A percentile compares a stretch with the other conserved stretches of the same genome.
Evolutionary conservation across 2,113 vertebrate genomes (phyloP).

Genomic region (Nematolebias whitei): DNA sequence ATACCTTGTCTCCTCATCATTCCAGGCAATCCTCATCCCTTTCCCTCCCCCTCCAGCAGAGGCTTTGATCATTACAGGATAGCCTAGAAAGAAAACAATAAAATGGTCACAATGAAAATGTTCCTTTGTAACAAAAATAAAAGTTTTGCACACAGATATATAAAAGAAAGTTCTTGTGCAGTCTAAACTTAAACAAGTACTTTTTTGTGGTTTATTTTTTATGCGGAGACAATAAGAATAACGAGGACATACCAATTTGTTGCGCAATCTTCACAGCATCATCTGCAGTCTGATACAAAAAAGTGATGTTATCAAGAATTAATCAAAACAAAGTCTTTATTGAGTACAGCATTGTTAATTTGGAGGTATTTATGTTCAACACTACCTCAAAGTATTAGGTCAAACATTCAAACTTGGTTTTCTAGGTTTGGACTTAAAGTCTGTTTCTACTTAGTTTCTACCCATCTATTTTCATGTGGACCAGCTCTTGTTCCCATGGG

Average conservation of each 20-base stretch:
- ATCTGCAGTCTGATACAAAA: constrained; percentile 89
- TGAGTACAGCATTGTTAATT: no score
- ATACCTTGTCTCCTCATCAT: constrained; percentile 95
- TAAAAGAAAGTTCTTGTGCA: no score
- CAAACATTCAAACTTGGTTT: not conserved
- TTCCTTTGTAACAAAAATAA: no score
- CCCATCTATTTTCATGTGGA: no score
- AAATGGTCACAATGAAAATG: not conserved
- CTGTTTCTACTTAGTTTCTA: no score
- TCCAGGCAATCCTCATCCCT: constrained; percentile 99
- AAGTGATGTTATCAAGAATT: constrained; percentile 39
- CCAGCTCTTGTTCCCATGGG: no score
- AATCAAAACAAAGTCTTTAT: not conserved
- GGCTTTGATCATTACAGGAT: constrained; percentile 99
- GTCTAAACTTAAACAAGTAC: no score
- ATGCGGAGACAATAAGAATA: not conserved
- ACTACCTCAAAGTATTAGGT: not conserved
- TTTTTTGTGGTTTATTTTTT: no score
- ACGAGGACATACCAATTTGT: constrained; percentile 88
- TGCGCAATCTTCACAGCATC: constrained; percentile 95
- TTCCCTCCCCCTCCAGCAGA: constrained; percentile 98
- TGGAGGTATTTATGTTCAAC: no score
- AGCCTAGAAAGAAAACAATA: constrained; percentile 79
- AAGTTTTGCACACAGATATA: not conserved
- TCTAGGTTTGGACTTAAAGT: no score